Evolutionary conservation across 2,113 vertebrate species (phyloP).

Genomic region (Ochotona curzoniae): DNA sequence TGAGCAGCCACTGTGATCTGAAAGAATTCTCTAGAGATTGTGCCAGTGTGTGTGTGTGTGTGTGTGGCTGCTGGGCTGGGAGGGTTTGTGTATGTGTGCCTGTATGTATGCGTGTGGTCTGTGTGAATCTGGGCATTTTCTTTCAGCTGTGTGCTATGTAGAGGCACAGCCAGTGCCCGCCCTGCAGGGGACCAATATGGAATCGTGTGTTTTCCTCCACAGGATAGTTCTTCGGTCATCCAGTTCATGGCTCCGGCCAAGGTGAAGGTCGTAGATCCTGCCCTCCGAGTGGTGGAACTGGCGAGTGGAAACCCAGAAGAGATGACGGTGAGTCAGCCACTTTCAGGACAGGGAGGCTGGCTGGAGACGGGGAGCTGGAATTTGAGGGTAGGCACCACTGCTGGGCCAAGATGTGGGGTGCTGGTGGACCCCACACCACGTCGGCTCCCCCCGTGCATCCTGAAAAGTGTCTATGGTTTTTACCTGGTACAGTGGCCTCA

Average conservation of each 20-base stretch:
- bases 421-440: background rate
- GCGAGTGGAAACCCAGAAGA: slow-evolving; percentile 91
- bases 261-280: slow-evolving; percentile 87
- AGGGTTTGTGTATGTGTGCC: background rate
- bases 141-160: background rate
- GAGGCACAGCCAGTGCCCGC: background rate
- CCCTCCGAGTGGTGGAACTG: slow-evolving; percentile 90
- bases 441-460: background rate
- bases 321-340: slow-evolving; percentile 89
- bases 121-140: background rate
- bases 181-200: background rate
- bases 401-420: background rate
- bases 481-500: no score
- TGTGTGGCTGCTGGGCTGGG: background rate
- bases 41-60: background rate
- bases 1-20: background rate
- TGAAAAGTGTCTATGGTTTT: no score
- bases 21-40: background rate
- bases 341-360: background rate
- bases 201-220: slow-evolving; percentile 54
- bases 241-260: slow-evolving; percentile 94
- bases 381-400: background rate
- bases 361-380: background rate
- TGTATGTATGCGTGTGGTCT: background rate
- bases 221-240: slow-evolving; percentile 98